Base-by-base conservation (phyloP, 2,797 vertebrate species). In the Melanotaenia boesemani region DNA sequence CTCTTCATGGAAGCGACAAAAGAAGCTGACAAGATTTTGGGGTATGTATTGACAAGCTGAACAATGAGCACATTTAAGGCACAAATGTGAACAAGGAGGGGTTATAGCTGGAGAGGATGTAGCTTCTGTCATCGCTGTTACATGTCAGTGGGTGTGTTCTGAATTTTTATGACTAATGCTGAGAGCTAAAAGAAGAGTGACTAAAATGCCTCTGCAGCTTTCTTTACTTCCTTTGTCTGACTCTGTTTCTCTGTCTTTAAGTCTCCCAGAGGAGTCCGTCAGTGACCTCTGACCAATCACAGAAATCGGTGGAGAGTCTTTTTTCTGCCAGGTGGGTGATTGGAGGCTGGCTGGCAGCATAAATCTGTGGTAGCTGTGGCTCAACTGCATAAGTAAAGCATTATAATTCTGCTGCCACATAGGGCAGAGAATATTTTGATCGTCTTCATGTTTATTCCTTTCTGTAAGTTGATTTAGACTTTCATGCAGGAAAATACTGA, bases 321-420 rank as follows among this genome's bases (percentile, higher is more conserved):
- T 98, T 98, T 88, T 94, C 96, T 72, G 94, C 96, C 84, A 97
- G 96, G 97, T 98, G 79, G 75, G 93, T 82, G 82, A 58, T 26
- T 59, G 63, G 44, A 41, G 28, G 12, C 52, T n/a, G 39, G 37
- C 56, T 59, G 58, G 44, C 46, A 22, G 32, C 48, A 57, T 26
- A 37, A 26, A 62, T 58, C 24, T 55, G 64, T 30, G 11, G 37
- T 11, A 11, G 34, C 34, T 7, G 6, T 9, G 57, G 34, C 32
- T 18, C 50, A 16, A 2, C 34, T 66, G 18, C 62, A 6, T 24
- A 8, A 41, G 15, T 13, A 44, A 15, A 70, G 46, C 18, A 15
- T 37, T n/a, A 24, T 46, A 57, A 28, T 46, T 65, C 36, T 37
- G 39, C 54, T 22, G 26, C 26, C 24, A 67, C 5, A 30, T 52